Percentiles rank a stretch among this genome's conserved stretches.
Conservation (phyloP, 2,888 invertebrate species). For the Lydus trimaculatus region DNA sequence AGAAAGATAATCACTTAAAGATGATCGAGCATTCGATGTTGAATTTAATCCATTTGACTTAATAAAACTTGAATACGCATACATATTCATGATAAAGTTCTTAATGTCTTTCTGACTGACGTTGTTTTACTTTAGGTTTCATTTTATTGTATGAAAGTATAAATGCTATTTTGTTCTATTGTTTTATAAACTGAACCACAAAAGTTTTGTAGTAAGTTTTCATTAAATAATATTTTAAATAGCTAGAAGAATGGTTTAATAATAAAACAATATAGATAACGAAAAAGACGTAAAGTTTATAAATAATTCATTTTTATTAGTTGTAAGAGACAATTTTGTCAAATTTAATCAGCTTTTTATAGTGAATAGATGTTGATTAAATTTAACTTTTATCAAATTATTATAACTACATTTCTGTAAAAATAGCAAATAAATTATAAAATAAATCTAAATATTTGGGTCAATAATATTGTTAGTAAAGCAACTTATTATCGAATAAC, state of each 20-base stretch:
- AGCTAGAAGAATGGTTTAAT: background rate
- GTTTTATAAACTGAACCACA: slow-evolving; percentile 27
- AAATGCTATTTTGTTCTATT: slow-evolving; percentile 33
- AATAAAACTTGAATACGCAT: slow-evolving; percentile 27
- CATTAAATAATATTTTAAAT: slow-evolving; percentile 24
- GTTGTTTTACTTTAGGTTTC: slow-evolving; percentile 23
- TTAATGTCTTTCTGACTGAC: slow-evolving; percentile 30
- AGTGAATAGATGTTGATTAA: background rate
- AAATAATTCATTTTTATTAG: background rate
- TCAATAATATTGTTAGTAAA: background rate
- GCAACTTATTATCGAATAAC: background rate
- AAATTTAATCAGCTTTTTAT: background rate
- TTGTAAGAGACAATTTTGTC: background rate
- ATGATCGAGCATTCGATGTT: slow-evolving; percentile 18
- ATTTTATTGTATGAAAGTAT: slow-evolving; percentile 35
- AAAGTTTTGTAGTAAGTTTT: slow-evolving; percentile 28
- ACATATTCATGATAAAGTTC: slow-evolving; percentile 30
- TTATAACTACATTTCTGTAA: background rate
- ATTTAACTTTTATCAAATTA: background rate
- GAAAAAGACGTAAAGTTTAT: background rate
- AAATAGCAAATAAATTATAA: background rate
- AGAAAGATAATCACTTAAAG: slow-evolving; percentile 6
- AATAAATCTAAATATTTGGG: background rate
- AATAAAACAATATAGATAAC: background rate
- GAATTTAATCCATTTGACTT: slow-evolving; percentile 25